Evolutionary conservation across 2,888 invertebrate genomes (phyloP), one percentile per base, ranked within the genome.

Genomic region (Diarsia dahlii): DNA sequence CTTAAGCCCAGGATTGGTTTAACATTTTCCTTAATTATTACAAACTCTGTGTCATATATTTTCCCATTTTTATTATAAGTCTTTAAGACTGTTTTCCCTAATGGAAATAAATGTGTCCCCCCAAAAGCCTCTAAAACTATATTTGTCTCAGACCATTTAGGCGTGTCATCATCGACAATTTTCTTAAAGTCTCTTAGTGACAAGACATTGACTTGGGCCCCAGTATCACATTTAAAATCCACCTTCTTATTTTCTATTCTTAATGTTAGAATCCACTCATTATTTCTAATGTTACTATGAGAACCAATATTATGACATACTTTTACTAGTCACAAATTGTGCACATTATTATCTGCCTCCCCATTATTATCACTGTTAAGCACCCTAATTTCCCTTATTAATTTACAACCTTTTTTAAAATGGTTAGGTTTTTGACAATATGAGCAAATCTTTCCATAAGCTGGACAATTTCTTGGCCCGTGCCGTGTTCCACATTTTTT

Each of bases 151-250:
- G 56, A 56, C 56, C 23, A 56, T 56, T 56, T 56, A 56, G 23
- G 56, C 3, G 5, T 56, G 4, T 56, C 56, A 56, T 56, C 56
- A 56, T 23, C 23, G 56, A 56, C 56, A 56, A 23, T 23, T 23
- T 76, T 78, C 81, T 23, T 23, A 12, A 13, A 56, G 6, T 56
- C 23, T 56, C 13, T 56, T 52, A 20, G 4, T 23, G 23, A 56
- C 13, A 56, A 56, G 4, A 56, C 62, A 39, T 62, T 62, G 0
- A 62, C 13, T 39, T 62, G 62, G 3, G 62, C 62, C 18, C 62
- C 39, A 4, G 39, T 5, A 39, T 39, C 39, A 39, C 62, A 62
- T 39, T 62, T 18, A 34, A 20, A 62, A 10, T 13, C 46, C 46
- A 12, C 46, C 10, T 46, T 46, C 12, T 12, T 12, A 46, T 46